These are phyloP conservation scores for Hedychridium roseum DNA, from an alignment of 2,888 invertebrate genomes.

Conservation along the genomic window DNA sequence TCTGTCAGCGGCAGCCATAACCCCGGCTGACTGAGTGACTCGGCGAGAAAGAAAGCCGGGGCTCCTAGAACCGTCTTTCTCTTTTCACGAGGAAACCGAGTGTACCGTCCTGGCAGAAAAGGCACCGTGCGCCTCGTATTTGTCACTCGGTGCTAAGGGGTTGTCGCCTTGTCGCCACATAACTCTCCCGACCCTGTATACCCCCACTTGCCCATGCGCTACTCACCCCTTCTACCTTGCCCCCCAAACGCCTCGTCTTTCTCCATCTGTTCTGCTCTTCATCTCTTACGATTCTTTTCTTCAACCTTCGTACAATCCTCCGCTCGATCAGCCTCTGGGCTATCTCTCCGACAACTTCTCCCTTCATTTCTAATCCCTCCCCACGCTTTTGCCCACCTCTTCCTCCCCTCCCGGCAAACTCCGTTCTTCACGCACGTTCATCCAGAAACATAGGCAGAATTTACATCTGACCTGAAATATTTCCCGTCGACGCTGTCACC, in stretches of 20 bases:
- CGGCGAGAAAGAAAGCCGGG: constrained; percentile 16
- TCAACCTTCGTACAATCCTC: constrained; percentile 1
- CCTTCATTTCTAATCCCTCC: not conserved
- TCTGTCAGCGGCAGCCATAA: constrained; percentile 46
- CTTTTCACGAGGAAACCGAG: constrained; percentile 25
- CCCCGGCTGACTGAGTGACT: constrained; percentile 46
- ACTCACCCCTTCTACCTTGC: constrained; percentile 14
- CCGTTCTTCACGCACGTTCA: too few relatives aligned
- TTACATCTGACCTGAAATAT: constrained; percentile 48
- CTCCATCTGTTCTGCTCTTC: constrained; percentile 13
- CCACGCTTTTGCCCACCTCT: constrained; percentile 12
- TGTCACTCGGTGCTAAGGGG: constrained; percentile 53
- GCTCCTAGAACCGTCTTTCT: constrained; percentile 12
- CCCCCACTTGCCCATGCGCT: constrained; percentile 22
- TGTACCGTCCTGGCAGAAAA: constrained; percentile 34
- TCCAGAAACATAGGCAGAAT: constrained; percentile 33
- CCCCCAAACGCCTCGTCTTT: constrained; percentile 4
- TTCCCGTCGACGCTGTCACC: constrained; percentile 32
- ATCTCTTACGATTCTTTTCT: constrained; percentile 3
- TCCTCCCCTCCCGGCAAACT: constrained; percentile 11
- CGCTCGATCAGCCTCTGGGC: constrained; percentile 1
- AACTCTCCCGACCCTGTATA: constrained; percentile 39
- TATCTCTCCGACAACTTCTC: not conserved
- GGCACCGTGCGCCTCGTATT: constrained; percentile 44
- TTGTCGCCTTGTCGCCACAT: constrained; percentile 54